Evolutionary conservation across 35 echinoderm and acorn worm species (phyloP).

Genomic region (Heliocidaris erythrogramma): DNA sequence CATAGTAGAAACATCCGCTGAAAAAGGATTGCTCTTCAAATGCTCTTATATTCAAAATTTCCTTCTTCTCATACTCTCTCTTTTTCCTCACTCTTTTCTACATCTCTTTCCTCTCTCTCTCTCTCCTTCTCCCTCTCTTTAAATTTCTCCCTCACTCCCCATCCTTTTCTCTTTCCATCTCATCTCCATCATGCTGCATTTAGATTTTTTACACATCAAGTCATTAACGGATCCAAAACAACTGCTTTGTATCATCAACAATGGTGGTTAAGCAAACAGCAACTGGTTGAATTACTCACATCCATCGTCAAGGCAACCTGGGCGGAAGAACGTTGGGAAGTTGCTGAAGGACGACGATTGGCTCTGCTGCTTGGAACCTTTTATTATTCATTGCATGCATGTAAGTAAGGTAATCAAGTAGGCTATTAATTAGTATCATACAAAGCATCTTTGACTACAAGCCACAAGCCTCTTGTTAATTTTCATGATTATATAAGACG

Average conservation of each 20-base stretch:
- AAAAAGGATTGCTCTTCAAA: no score
- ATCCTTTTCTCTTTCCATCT: no score
- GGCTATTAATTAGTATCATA: neutral
- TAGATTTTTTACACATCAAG: no score
- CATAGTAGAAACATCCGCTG: no score
- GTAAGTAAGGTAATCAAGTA: neutral
- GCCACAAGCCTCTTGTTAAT: neutral
- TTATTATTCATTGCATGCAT: neutral
- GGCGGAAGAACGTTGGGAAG: slow-evolving; percentile 27
- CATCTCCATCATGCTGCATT: no score
- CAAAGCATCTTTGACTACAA: neutral
- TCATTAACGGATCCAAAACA: neutral
- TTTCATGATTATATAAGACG: neutral
- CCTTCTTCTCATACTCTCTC: no score
- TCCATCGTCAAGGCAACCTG: slow-evolving; percentile 26
- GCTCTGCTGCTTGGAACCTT: neutral
- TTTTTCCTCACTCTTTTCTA: no score
- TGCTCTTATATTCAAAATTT: no score
- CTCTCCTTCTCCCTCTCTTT: no score
- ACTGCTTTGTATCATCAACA: neutral
- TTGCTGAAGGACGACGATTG: neutral
- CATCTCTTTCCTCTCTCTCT: no score
- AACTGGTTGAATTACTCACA: slow-evolving; percentile 21
- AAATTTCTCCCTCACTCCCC: no score
- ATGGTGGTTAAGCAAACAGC: neutral